phyloP scores from a whole-genome alignment of 2,113 vertebrate species.

The Tenrec ecaudatus region DNA sequence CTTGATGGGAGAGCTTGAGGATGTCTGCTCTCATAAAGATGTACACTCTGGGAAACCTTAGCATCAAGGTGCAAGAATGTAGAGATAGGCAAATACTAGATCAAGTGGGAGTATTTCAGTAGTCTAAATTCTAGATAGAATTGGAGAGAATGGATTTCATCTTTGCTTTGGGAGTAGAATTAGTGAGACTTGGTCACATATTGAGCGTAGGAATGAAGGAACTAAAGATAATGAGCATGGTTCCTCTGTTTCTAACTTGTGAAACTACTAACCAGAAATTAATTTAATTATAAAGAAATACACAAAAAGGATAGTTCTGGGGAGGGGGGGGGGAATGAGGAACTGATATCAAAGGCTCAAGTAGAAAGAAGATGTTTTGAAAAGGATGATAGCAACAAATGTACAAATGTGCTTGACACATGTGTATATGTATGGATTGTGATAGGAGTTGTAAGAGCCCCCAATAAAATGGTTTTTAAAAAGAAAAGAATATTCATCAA shows the following conservation, averaged over 20 bases:
- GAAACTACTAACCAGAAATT: background rate
- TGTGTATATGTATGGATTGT: no score
- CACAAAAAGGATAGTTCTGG: background rate
- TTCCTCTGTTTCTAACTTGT: background rate
- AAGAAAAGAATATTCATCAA: no score
- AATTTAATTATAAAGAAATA: background rate
- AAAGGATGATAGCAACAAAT: no score
- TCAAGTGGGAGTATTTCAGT: background rate
- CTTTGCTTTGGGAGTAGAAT: conserved; percentile 12
- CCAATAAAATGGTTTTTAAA: no score
- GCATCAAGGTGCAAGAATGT: no score
- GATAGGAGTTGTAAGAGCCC: no score
- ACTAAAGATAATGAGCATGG: background rate
- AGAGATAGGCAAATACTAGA: background rate
- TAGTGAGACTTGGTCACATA: background rate
- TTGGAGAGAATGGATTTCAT: background rate
- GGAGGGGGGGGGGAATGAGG: no score
- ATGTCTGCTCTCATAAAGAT: no score
- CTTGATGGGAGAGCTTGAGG: no score
- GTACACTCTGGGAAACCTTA: background rate
- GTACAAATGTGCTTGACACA: no score
- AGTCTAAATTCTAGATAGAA: background rate
- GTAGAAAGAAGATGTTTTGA: no score
- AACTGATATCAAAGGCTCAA: no score
- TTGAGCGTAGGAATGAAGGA: background rate